These are phyloP conservation scores for Syngnathus floridae DNA, from an alignment of 2,113 vertebrate genomes.

Conservation along the genomic window DNA sequence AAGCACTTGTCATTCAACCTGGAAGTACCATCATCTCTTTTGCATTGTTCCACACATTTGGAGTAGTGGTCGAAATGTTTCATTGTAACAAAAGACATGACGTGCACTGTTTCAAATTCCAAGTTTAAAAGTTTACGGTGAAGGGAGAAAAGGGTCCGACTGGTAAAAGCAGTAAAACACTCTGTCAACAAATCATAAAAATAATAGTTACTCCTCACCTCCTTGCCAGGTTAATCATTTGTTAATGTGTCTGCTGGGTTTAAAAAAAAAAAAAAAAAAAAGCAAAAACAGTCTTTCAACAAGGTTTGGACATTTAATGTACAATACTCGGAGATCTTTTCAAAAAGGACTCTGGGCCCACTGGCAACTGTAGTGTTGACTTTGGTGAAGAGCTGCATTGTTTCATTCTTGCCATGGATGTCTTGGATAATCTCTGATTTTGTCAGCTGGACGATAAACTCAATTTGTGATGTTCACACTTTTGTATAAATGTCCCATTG, in stretches of 20 bases:
- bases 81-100: slow-evolving; percentile 87
- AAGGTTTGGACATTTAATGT: slow-evolving; percentile 41
- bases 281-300: slow-evolving; percentile 22
- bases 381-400: slow-evolving; percentile 28
- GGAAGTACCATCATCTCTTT: slow-evolving; percentile 74
- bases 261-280: slow-evolving; percentile 1
- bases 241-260: slow-evolving; percentile 74
- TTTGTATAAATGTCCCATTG: slow-evolving; percentile 84
- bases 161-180: slow-evolving; percentile 74
- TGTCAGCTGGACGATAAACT: slow-evolving; percentile 78
- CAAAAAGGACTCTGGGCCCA: slow-evolving; percentile 12
- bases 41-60: slow-evolving; percentile 42
- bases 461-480: slow-evolving; percentile 79
- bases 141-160: slow-evolving; percentile 84
- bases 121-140: slow-evolving; percentile 94
- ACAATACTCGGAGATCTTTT: slow-evolving; percentile 1
- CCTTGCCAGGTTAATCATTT: slow-evolving; percentile 49
- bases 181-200: slow-evolving; percentile 74
- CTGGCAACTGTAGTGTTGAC: slow-evolving; percentile 21
- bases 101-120: slow-evolving; percentile 97
- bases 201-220: slow-evolving; percentile 45
- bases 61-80: slow-evolving; percentile 78
- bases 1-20: slow-evolving; percentile 86
- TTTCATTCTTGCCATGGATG: slow-evolving; percentile 21
- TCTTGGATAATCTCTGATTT: slow-evolving; percentile 60